These are phyloP conservation scores for Eulithis prunata DNA, from an alignment of 2,888 invertebrate genomes.

Conservation along the genomic window DNA sequence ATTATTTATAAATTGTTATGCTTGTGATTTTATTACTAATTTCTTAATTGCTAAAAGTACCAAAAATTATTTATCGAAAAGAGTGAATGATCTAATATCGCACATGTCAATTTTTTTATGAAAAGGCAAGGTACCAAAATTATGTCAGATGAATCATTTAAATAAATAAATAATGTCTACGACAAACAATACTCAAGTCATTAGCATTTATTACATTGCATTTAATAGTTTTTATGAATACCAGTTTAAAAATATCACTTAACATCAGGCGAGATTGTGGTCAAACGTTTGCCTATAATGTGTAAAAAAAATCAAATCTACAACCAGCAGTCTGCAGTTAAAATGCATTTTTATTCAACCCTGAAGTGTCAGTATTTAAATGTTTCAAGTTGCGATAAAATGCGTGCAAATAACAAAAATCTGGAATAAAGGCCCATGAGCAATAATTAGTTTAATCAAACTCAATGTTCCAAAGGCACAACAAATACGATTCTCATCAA, in stretches of 20 bases:
- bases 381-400: slow-evolving; percentile 8
- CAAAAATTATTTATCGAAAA: slow-evolving; percentile 36
- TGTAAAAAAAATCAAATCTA: background rate
- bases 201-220: slow-evolving; percentile 2
- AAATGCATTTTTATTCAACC: slow-evolving; percentile 10
- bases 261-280: too few relatives aligned
- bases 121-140: slow-evolving; percentile 8
- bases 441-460: background rate
- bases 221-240: slow-evolving; percentile 2
- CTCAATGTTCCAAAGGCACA: background rate
- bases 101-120: slow-evolving; percentile 10
- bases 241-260: too few relatives aligned
- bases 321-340: slow-evolving; percentile 8
- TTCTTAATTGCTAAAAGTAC: slow-evolving; percentile 43
- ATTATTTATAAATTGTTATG: slow-evolving; percentile 36
- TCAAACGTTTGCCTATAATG: too few relatives aligned
- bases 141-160: slow-evolving; percentile 10
- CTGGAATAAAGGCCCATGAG: background rate
- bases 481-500: background rate
- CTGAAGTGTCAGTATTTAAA: background rate
- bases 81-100: slow-evolving; percentile 18
- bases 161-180: slow-evolving; percentile 20
- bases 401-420: slow-evolving; percentile 1
- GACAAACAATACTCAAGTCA: slow-evolving; percentile 13
- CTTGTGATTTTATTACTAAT: slow-evolving; percentile 39